Base-by-base conservation (phyloP, 2,888 invertebrate species). In the Furcula furcula region DNA sequence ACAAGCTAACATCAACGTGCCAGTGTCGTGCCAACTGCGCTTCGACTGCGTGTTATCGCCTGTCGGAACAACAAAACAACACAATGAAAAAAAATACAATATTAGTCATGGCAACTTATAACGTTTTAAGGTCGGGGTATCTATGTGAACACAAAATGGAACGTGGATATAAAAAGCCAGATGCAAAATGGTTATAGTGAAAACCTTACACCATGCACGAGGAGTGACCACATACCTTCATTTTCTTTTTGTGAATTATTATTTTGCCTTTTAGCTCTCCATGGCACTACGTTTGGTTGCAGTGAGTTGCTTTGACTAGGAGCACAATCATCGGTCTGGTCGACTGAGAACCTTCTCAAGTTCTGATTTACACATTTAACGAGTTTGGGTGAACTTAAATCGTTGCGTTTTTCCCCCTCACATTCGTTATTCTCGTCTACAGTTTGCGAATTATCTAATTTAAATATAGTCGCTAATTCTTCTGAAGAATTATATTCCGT, bases 1-100 rank as follows among this genome's bases (percentile, higher is more conserved):
- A 89, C 93, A 94, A 91, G 94, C 93, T 90, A 94, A 89, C 87
- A 93, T 91, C 87, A 94, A 80, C 74, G 91, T 91, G 88, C 92
- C 84, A 60, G 91, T 85, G 80, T 90, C 89, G 86, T 90, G 91
- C 91, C 91, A 92, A 81, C 85, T 68, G 69, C 72, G 77, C 79
- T 88, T 87, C 65, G 76, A 71, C 76, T 80, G 76, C 79, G 81
- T 55, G 69, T 65, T 82, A 82, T 76, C 71, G 80, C 77, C 88
- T 88, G 88, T 71, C 64, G 70, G 73, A 71, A 76, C 60, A 77
- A 76, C 54, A 74, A 70, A 73, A 72, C 63, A 53, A 36, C 71
- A 63, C 38, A 62, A 62, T 59, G 54, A 47, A 61, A 63, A 64
- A 66, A 65, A 39, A 47, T 36, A 43, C 16, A 9, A 6, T 11